phyloP scores from a whole-genome alignment of 2,797 vertebrate species.

The Pachyuromys duprasi region DNA sequence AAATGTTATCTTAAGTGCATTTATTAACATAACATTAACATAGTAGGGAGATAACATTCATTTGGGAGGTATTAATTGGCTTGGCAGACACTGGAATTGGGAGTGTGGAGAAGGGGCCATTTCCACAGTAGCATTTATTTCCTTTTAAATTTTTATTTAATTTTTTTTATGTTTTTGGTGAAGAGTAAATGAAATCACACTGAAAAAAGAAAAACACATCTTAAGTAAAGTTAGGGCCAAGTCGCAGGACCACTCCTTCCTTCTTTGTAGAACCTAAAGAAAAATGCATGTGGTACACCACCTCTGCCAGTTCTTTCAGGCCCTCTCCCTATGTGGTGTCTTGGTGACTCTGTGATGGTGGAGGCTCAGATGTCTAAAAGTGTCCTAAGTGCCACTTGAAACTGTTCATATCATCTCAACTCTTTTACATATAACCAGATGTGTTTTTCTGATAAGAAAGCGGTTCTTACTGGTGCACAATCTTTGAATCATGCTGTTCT shows the following conservation, averaged over 20 bases:
- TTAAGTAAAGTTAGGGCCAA: constrained; percentile 58
- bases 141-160: neutral
- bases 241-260: constrained; percentile 41
- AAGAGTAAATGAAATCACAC: constrained; percentile 65
- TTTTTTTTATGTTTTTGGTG: constrained; percentile 24
- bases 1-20: constrained; percentile 86
- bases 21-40: constrained; percentile 86
- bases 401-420: neutral
- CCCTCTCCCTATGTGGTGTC: neutral
- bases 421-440: constrained; percentile 13
- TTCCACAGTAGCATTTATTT: constrained; percentile 66
- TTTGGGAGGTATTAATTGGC: constrained; percentile 81
- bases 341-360: neutral
- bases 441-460: constrained; percentile 23
- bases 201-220: constrained; percentile 70
- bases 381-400: neutral
- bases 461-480: neutral
- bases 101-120: constrained; percentile 65
- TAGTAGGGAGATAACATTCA: constrained; percentile 82
- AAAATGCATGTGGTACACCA: neutral
- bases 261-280: constrained; percentile 33
- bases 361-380: neutral
- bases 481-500: neutral
- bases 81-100: constrained; percentile 77
- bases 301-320: neutral